Conservation (phyloP, 2,888 invertebrate genomes). For the Eudasyphora cyanicolor region DNA sequence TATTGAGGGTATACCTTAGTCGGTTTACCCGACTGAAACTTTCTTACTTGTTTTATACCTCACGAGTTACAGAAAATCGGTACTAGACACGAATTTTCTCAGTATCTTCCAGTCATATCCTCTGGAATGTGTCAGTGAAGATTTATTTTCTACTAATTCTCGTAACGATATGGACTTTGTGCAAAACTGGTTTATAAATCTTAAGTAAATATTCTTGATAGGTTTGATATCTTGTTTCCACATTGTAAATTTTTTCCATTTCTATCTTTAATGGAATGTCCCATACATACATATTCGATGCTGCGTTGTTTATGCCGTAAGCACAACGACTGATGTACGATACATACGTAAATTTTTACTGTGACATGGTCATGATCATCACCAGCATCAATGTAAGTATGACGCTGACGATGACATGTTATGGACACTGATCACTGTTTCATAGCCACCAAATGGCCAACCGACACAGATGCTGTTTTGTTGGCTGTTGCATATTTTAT, state of each 20-base stretch:
- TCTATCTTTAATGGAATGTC: too few species aligned
- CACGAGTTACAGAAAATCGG: too few species aligned
- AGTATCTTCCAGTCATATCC: too few species aligned
- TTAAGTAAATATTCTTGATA: neutral
- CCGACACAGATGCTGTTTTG: neutral
- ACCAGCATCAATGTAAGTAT: neutral
- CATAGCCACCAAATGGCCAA: neutral
- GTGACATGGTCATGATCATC: conserved; percentile 42
- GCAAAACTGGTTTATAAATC: neutral
- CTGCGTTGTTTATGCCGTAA: neutral
- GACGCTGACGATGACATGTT: conserved; percentile 37
- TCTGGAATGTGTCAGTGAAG: too few species aligned
- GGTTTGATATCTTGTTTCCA: too few species aligned
- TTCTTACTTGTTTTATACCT: too few species aligned
- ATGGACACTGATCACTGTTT: conserved; percentile 39
- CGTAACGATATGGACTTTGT: too few species aligned
- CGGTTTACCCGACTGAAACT: too few species aligned
- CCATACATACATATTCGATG: neutral
- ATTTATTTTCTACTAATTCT: too few species aligned
- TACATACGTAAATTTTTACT: conserved; percentile 34
- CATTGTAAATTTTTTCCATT: too few species aligned
- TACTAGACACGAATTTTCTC: too few species aligned
- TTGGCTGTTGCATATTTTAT: conserved; percentile 30
- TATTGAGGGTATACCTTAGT: too few species aligned
- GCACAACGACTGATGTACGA: neutral